Conservation (phyloP, 1,140 invertebrate genomes). For the Drosophila murphyi region DNA sequence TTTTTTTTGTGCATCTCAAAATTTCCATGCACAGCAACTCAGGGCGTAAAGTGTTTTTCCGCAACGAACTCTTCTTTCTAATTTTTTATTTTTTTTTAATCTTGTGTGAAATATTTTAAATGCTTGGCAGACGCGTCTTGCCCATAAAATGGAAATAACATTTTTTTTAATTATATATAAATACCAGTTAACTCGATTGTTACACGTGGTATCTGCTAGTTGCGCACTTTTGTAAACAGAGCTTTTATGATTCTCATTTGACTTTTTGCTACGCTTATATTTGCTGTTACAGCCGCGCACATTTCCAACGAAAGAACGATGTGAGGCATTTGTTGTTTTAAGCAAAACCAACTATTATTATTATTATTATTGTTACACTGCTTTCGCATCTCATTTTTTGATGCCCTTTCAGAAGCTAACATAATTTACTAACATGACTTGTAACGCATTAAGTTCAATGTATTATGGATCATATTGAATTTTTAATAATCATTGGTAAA, state of each 20-base stretch:
- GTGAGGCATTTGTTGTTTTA: conserved; percentile 27
- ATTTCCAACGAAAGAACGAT: conserved; percentile 23
- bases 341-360: conserved; percentile 35
- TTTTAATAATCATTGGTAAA: no score
- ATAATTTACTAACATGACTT: no score
- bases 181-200: background rate
- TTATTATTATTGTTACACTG: conserved; percentile 44
- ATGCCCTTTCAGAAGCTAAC: background rate
- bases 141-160: no score
- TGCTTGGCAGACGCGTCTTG: no score
- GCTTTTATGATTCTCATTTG: background rate
- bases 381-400: conserved; percentile 21
- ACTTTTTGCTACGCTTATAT: conserved; percentile 16
- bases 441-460: no score
- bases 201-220: conserved; percentile 6
- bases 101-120: no score
- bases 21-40: background rate
- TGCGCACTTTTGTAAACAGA: background rate
- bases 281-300: conserved; percentile 33
- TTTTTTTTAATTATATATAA: no score
- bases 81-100: no score
- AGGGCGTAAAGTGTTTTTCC: conserved; percentile 22
- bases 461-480: no score
- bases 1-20: no score
- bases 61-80: no score